Percentiles rank a stretch among this genome's conserved stretches.
Evolutionary conservation across 2,888 invertebrate species (phyloP).

Genomic region (Cheilosia vulpina): DNA sequence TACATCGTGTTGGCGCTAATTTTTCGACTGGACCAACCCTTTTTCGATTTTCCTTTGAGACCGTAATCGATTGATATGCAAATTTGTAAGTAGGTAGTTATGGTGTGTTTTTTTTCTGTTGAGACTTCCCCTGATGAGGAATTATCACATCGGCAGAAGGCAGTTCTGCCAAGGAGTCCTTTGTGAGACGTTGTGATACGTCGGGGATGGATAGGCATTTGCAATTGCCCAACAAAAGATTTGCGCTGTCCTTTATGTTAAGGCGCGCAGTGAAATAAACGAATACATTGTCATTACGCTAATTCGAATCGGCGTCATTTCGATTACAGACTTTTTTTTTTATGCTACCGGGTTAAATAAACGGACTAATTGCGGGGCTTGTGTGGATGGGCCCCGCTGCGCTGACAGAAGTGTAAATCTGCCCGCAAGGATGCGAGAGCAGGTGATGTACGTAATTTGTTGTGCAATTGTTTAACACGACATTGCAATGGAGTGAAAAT

Average conservation of each 20-base stretch:
- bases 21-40: slow-evolving; percentile 66
- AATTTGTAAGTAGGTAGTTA: slow-evolving; percentile 35
- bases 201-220: neutral
- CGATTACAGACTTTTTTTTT: slow-evolving; percentile 53
- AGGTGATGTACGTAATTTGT: slow-evolving; percentile 39
- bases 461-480: slow-evolving; percentile 46
- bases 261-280: slow-evolving; percentile 63
- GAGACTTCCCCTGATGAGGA: slow-evolving; percentile 42
- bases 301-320: slow-evolving; percentile 60
- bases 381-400: slow-evolving; percentile 48
- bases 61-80: slow-evolving; percentile 70
- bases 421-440: slow-evolving; percentile 45
- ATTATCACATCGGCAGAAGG: slow-evolving; percentile 61
- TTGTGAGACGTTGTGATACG: slow-evolving; percentile 38
- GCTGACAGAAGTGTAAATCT: slow-evolving; percentile 63
- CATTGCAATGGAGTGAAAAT: slow-evolving; percentile 38
- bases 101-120: neutral
- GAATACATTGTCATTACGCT: slow-evolving; percentile 70
- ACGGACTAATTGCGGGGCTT: slow-evolving; percentile 67
- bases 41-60: slow-evolving; percentile 57
- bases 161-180: slow-evolving; percentile 55
- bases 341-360: slow-evolving; percentile 48
- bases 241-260: slow-evolving; percentile 61
- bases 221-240: slow-evolving; percentile 63
- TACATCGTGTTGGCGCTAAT: slow-evolving; percentile 61